phyloP scores from a whole-genome alignment of 2,888 invertebrate species.

The Petrolisthes cinctipes region DNA sequence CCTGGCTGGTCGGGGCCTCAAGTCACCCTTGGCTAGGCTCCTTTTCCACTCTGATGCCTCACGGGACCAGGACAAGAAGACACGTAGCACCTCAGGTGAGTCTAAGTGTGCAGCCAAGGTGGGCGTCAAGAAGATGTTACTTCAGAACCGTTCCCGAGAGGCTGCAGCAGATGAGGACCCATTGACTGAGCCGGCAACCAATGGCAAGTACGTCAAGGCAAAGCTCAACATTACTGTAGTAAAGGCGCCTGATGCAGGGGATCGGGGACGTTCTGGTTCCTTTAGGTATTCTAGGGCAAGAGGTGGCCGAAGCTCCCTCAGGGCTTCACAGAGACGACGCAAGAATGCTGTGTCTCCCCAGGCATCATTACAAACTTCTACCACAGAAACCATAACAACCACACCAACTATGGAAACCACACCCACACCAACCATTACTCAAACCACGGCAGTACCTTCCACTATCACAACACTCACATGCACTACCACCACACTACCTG shows the following conservation, averaged over 20 bases:
- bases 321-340: conserved; percentile 35
- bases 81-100: conserved; percentile 21
- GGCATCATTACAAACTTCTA: neutral
- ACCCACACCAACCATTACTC: neutral
- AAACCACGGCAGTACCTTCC: neutral
- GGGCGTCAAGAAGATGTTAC: conserved; percentile 43
- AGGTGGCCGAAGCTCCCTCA: conserved; percentile 26
- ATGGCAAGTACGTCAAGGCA: conserved; percentile 43
- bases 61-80: conserved; percentile 18
- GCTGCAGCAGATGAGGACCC: neutral
- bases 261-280: conserved; percentile 27
- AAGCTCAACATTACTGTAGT: conserved; percentile 58
- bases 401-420: neutral
- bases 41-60: neutral
- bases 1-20: conserved; percentile 23
- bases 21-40: conserved; percentile 31
- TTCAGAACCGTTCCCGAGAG: conserved; percentile 38
- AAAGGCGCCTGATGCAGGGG: conserved; percentile 34
- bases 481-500: neutral
- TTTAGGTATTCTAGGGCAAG: conserved; percentile 40
- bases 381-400: neutral
- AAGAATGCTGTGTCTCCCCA: neutral
- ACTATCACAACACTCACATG: neutral
- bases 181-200: neutral
- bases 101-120: conserved; percentile 31